A percentile compares a stretch with the other conserved stretches of the same genome.
Evolutionary conservation across 2,113 vertebrate genomes (phyloP).

Genomic region (Vidua macroura): DNA sequence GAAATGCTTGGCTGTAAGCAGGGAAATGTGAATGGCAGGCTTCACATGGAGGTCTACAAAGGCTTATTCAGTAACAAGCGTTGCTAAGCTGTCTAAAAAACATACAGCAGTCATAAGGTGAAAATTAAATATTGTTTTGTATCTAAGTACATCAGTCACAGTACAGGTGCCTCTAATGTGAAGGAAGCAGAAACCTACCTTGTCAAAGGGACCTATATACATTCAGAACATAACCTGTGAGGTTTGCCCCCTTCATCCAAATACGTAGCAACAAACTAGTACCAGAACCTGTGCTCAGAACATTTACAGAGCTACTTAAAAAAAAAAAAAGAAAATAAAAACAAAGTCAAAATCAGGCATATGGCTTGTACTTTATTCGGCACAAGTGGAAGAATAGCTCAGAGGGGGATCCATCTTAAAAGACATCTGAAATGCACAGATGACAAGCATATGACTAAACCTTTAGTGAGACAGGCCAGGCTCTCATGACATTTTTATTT

Average conservation of each 20-base stretch:
- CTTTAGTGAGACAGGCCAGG: background rate
- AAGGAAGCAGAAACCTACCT: background rate
- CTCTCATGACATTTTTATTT: background rate
- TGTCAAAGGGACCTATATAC: background rate
- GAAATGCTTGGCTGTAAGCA: background rate
- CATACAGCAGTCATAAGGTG: background rate
- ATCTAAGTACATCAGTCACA: background rate
- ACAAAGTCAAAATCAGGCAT: background rate
- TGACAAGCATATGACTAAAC: background rate
- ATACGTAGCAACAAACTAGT: background rate
- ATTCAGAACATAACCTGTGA: background rate
- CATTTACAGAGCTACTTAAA: background rate
- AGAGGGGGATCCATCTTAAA: background rate
- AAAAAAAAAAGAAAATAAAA: background rate
- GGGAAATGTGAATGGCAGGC: background rate
- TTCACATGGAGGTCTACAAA: background rate
- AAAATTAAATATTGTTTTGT: background rate
- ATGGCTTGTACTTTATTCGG: background rate
- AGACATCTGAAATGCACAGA: background rate
- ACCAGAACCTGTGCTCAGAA: background rate
- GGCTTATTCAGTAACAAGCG: background rate
- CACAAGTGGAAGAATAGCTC: background rate
- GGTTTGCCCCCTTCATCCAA: background rate
- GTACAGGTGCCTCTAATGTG: background rate
- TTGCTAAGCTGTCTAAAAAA: background rate